Conservation (phyloP, 2,113 vertebrate species). For the Plestiodon gilberti region DNA sequence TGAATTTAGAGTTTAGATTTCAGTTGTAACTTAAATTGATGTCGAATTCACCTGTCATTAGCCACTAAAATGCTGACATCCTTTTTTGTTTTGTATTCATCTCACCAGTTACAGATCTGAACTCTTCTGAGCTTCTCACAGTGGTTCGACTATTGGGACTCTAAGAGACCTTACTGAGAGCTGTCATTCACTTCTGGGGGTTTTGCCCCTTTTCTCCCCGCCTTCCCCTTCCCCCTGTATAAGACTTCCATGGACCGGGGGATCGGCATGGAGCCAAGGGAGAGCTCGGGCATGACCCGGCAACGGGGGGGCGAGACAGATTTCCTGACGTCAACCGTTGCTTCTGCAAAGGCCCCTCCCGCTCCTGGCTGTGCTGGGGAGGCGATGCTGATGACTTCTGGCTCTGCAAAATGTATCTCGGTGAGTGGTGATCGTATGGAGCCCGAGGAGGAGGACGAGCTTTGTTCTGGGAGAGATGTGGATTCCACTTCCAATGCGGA, state of each 20-base stretch:
- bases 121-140: constrained; percentile 67
- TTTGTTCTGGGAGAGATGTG: constrained; percentile 84
- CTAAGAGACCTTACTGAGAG: constrained; percentile 56
- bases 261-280: constrained; percentile 93
- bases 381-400: constrained; percentile 63
- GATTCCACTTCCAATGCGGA: constrained; percentile 90
- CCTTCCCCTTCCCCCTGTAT: constrained; percentile 34
- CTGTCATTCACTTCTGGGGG: constrained; percentile 55
- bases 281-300: constrained; percentile 84
- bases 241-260: constrained; percentile 63
- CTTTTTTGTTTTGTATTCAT: constrained; percentile 3
- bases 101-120: constrained; percentile 75
- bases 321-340: constrained; percentile 71
- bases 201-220: constrained; percentile 14
- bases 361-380: constrained; percentile 64
- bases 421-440: constrained; percentile 82
- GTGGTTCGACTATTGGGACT: constrained; percentile 56
- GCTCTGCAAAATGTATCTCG: constrained; percentile 75
- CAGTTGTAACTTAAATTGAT: not conserved
- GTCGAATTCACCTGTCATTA: not conserved
- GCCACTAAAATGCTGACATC: not conserved
- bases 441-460: constrained; percentile 86
- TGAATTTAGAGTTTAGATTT: not conserved
- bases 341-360: constrained; percentile 63
- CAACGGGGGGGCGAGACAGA: constrained; percentile 88